These are phyloP conservation scores for Pegoplata infirma DNA, from an alignment of 2,888 invertebrate genomes.

Conservation along the genomic window DNA sequence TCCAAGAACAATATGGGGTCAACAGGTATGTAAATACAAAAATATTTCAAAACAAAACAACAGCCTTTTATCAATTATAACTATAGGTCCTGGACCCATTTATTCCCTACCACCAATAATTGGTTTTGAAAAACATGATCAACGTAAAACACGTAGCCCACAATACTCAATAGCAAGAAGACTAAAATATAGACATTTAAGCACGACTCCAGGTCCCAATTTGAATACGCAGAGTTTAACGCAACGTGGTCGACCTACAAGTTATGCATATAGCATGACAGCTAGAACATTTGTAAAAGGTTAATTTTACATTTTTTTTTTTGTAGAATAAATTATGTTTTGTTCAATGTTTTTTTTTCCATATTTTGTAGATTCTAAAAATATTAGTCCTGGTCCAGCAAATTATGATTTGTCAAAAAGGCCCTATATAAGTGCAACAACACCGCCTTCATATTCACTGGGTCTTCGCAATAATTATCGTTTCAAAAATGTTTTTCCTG, in stretches of 20 bases:
- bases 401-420: constrained; percentile 70
- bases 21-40: constrained; percentile 35
- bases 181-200: constrained; percentile 50
- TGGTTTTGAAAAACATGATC: constrained; percentile 81
- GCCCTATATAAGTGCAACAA: constrained; percentile 68
- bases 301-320: too few species aligned
- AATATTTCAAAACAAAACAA: too few species aligned
- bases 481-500: constrained; percentile 69
- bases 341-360: too few species aligned
- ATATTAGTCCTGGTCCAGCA: constrained; percentile 73
- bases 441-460: constrained; percentile 80
- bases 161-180: constrained; percentile 74
- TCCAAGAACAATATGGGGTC: constrained; percentile 29
- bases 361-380: constrained; percentile 69
- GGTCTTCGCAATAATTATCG: constrained; percentile 72
- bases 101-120: constrained; percentile 81
- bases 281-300: constrained; percentile 70
- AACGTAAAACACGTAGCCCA: constrained; percentile 79
- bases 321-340: too few species aligned
- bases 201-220: constrained; percentile 74
- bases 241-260: constrained; percentile 69
- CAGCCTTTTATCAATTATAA: too few species aligned
- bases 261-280: constrained; percentile 79
- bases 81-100: constrained; percentile 81
- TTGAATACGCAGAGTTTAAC: constrained; percentile 68